Conservation (phyloP, 1,140 invertebrate species). For the Grapholita molesta region DNA sequence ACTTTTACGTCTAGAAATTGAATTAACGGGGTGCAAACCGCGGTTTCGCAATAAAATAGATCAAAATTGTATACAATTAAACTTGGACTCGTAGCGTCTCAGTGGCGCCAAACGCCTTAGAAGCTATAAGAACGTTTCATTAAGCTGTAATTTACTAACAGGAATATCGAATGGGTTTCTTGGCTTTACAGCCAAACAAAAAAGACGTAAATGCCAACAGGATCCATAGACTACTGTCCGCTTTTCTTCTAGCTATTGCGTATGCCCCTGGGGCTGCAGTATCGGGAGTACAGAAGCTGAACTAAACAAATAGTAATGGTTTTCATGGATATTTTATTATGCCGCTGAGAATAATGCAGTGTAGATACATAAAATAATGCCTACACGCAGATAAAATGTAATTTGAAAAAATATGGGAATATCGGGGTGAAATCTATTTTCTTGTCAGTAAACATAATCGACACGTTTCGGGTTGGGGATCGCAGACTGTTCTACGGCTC, state of each 20-base stretch:
- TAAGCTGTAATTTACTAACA: constrained; percentile 61
- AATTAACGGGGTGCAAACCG: constrained; percentile 32
- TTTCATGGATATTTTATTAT: neutral
- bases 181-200: constrained; percentile 31
- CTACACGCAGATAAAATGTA: too few relatives aligned
- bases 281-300: neutral
- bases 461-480: too few relatives aligned
- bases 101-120: constrained; percentile 32
- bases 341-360: neutral
- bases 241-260: neutral
- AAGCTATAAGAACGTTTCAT: constrained; percentile 53
- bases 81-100: constrained; percentile 23
- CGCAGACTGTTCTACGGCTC: too few relatives aligned
- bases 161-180: constrained; percentile 42
- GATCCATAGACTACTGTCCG: neutral
- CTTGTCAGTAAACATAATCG: too few relatives aligned
- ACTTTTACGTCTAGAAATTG: constrained; percentile 25
- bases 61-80: constrained; percentile 60
- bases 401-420: too few relatives aligned
- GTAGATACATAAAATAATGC: too few relatives aligned
- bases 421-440: too few relatives aligned
- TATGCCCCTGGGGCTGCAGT: neutral
- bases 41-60: constrained; percentile 46
- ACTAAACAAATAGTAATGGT: neutral
- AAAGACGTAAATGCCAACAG: constrained; percentile 19